Base-by-base conservation (phyloP, 2,888 invertebrate genomes). In the Diaphora mendica region DNA sequence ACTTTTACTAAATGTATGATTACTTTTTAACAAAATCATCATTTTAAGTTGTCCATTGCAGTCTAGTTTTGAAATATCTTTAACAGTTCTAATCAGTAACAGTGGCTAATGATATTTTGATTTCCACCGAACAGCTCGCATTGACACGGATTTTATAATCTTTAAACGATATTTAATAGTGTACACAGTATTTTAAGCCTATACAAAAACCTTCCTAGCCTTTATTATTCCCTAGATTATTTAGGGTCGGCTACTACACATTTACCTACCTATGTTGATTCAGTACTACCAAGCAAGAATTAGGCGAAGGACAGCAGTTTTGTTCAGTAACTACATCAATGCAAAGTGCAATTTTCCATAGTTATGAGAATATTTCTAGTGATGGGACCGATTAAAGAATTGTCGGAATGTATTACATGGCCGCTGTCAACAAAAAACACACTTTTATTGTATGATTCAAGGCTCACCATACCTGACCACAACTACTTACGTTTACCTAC, bases 241-340 rank as follows among this genome's bases (percentile, higher is more conserved):
- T 35, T 35, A 35, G 3, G 3, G 35, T 35, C 35, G 35, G 35
- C 35, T 35, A 35, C 35, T 35, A 35, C 7, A 33, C 3, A 33
- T 35, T 35, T 35, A 35, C 35, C 35, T 35, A 77, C 65, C 55
- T 59, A 75, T 77, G 77, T 68, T 73, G 51, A 76, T 73, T 75
- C 78, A 72, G 71, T 68, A 74, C 66, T 72, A 69, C 73, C 55
- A 71, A 70, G 62, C 72, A 70, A 51, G 75, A 86, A 84, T 81
- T 86, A 86, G 87, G 87, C 82, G 86, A 90, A 89, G 89, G 90
- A 83, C 87, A 79, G 62, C 80, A 80, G 86, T 87, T 87, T 86
- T 64, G 79, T 83, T 75, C 70, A 77, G 74, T 78, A 76, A 75
- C 70, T 69, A 77, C 77, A 76, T 72, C n/a, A 55, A 7, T 68